Evolutionary conservation across 1,140 invertebrate genomes (phyloP), one percentile per base, ranked within the genome.

Genomic region (Zaprionus inermis): DNA sequence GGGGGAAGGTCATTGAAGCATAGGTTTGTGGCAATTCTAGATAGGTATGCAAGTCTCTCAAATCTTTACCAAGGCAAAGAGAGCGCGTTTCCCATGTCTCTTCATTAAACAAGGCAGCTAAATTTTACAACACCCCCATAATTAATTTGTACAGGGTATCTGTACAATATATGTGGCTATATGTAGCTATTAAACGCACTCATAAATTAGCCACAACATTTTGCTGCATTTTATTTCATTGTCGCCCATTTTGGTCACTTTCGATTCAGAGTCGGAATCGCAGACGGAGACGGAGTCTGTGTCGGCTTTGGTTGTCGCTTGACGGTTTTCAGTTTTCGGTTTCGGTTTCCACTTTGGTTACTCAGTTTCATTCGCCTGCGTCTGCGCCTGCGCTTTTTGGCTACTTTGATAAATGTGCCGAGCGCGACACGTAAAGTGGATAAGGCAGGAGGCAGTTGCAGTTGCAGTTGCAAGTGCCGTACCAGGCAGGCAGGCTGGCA

Each of bases 191-290:
- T 20, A 10, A 36, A 46, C 46, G 55, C 46, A 44, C 30, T 65
- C 56, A 72, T 76, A 75, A 65, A 72, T 72, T 58, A 72, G 61
- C 6, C 59, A 20, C 46, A 36, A 57, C 60, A 54, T 58, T 69
- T 68, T 65, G 65, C 59, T 55, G 46, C 46, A 67, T 70, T 81
- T 78, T 69, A 75, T 75, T 75, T 85, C 78, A 59, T 78, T 86
- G 79, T 76, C 72, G 72, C 79, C 60, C 71, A 67, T 68, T 78
- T 85, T 78, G 81, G 72, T 80, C 79, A 88, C 84, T 88, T 88
- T 88, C 84, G 72, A 76, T 88, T 81, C 77, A 46, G 51, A 46
- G 65, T 74, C 49, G 55, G 22, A 38, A 12, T 69, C 49, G 51
- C 49, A 12, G 38, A 61, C 38, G 32, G 32, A n/a, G 28, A n/a